Base-by-base conservation (phyloP, 2,797 vertebrate genomes). In the Ctenopoma kingsleyae region DNA sequence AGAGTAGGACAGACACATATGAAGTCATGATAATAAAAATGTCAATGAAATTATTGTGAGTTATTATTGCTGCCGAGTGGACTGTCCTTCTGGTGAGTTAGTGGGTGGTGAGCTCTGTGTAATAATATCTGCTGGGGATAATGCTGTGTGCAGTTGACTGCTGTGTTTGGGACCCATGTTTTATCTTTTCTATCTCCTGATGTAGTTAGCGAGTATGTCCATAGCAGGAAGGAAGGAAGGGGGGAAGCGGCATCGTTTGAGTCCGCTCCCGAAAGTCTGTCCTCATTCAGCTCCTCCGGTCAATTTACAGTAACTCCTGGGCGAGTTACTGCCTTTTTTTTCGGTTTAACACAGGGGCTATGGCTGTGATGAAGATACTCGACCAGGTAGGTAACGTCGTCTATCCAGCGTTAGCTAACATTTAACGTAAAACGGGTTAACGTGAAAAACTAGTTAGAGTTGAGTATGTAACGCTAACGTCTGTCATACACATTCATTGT, bases 341-440 rank as follows among this genome's bases (percentile, higher is more conserved):
- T 47, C n/a, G 41, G 27, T 15, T 41, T 20, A 6, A 16, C 32
- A 57, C 60, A 2, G 61, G 54, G 70, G 81, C 56, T 12, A 92
- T 91, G 91, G 83, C 86, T 48, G 90, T 92, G 50, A 44, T 91
- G 82, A 92, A 84, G 87, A 86, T 91, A 61, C 83, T 83, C 67
- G 84, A 92, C 4, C 91, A 92, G 91, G 91, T 92, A 91, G 91
- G 91, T 92, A 86, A 78, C 40, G 25, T 16, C 2, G 11, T 9
- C 13, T 17, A 2, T 19, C 8, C 41, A 6, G 0, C 3, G 13
- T 13, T 17, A 6, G 43, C 55, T 58, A 13, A 52, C 53, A 46
- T 16, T 13, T 64, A 13, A 49, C n/a, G 2, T 35, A n/a, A n/a
- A n/a, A n/a, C n/a, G 16, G 40, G 51, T 13, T 16, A 19, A 13